Base-by-base conservation (phyloP, 2,888 invertebrate genomes). In the Drosophila prolongata region DNA sequence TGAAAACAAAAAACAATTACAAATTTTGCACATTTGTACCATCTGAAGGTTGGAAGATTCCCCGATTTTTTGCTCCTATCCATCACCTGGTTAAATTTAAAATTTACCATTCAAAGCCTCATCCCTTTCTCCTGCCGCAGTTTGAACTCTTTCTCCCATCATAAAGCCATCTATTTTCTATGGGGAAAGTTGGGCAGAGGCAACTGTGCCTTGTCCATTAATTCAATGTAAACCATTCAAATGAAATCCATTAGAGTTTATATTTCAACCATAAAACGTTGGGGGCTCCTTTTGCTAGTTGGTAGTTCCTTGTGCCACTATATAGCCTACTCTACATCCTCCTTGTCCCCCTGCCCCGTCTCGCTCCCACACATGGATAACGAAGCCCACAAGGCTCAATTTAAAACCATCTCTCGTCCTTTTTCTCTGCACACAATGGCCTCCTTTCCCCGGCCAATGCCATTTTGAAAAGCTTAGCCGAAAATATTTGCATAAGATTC, bases 401-500 rank as follows among this genome's bases (percentile, higher is more conserved):
- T 77, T 74, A 70, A 74, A 84, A 59, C 70, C 67, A 71, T 52
- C 60, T 24, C 66, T 44, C 43, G 27, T 44, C 27, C 50, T 38
- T 14, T 2, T 47, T 11, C 68, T 60, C 19, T 24, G 19, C 55
- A 67, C 64, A 72, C 72, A 77, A 57, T 59, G 56, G 50, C 40
- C 49, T 57, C 37, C 49, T 49, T 42, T 34, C 9, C 16, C 53
- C 60, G 46, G 58, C 46, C 71, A 65, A 53, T 72, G 77, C 71
- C 77, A 77, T 67, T 87, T 77, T 62, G 84, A 74, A 78, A 71
- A 74, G 89, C 87, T 87, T 77, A 84, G 76, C 77, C 81, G 65
- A 74, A 87, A 89, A 77, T 87, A 85, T 85, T 89, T 85, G 84
- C 84, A 89, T 87, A 89, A 77, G 87, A 85, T 85, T 76, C 76